phyloP scores from a whole-genome alignment of 2,888 invertebrate genomes.

The Lordiphosa andalusiaca region DNA sequence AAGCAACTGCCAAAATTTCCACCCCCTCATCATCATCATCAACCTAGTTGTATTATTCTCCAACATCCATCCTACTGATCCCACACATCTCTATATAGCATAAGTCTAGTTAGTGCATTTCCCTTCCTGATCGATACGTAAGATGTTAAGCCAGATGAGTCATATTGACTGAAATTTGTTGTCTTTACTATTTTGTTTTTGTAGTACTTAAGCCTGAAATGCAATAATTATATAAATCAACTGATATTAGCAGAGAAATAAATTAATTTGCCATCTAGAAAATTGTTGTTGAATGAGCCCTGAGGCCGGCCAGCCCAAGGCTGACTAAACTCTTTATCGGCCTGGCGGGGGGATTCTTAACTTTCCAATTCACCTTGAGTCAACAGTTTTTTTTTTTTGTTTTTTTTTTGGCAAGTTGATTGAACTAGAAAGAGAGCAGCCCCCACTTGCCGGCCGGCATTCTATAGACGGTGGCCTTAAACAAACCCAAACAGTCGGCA shows the following conservation, averaged over 20 bases:
- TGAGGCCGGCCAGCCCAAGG: constrained; percentile 12
- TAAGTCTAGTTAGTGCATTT: constrained; percentile 9
- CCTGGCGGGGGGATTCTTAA: constrained; percentile 12
- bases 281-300: constrained; percentile 11
- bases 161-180: constrained; percentile 71
- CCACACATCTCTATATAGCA: constrained; percentile 9
- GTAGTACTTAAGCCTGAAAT: constrained; percentile 29
- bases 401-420: constrained; percentile 32
- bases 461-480: background rate
- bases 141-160: constrained; percentile 48
- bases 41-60: constrained; percentile 38
- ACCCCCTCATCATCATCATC: constrained; percentile 21
- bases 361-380: constrained; percentile 41
- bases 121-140: constrained; percentile 5
- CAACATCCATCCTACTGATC: too few species aligned
- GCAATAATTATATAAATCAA: constrained; percentile 7
- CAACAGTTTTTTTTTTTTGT: constrained; percentile 12
- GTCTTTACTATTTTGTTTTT: background rate
- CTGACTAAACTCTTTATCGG: constrained; percentile 8
- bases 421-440: constrained; percentile 22
- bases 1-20: constrained; percentile 59
- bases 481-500: constrained; percentile 22
- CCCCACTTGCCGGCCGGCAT: constrained; percentile 22
- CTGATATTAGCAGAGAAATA: constrained; percentile 13
- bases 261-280: constrained; percentile 7